These are phyloP conservation scores for Zosterops lateralis DNA, from an alignment of 2,113 vertebrate species.

Conservation along the genomic window DNA sequence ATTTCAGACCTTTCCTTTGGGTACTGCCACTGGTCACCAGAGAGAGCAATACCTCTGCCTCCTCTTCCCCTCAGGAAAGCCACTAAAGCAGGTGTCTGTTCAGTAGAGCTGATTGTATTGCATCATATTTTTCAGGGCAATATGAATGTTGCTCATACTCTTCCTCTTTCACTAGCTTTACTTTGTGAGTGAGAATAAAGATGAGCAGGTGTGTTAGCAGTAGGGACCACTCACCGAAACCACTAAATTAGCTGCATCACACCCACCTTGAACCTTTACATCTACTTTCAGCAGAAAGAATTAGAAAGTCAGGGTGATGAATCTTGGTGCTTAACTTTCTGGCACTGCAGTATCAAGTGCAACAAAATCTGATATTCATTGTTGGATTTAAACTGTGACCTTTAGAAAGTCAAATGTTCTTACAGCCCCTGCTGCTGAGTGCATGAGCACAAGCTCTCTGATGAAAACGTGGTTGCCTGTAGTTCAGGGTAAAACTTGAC, in stretches of 20 bases:
- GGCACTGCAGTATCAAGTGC: not conserved
- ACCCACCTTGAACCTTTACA: not conserved
- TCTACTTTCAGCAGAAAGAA: not conserved
- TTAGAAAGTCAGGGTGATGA: not conserved
- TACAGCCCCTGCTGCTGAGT: not conserved
- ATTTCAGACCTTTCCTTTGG: not conserved
- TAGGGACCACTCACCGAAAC: not conserved
- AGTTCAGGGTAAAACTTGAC: not conserved
- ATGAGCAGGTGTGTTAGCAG: not conserved
- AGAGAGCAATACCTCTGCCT: not conserved
- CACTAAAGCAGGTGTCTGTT: not conserved
- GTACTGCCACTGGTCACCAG: not conserved
- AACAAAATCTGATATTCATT: constrained; percentile 17
- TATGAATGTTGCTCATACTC: not conserved
- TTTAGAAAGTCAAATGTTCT: constrained; percentile 37
- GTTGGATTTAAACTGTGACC: not conserved
- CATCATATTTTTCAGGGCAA: not conserved
- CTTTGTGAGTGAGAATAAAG: not conserved
- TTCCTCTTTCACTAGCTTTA: not conserved
- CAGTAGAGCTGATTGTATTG: not conserved
- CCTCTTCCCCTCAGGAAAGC: not conserved
- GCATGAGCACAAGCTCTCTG: not conserved
- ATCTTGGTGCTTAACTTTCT: not conserved
- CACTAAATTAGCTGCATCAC: not conserved
- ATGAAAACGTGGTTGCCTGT: not conserved